Evolutionary conservation across 2,797 vertebrate genomes (phyloP).

Genomic region (Margarornis squamiger): DNA sequence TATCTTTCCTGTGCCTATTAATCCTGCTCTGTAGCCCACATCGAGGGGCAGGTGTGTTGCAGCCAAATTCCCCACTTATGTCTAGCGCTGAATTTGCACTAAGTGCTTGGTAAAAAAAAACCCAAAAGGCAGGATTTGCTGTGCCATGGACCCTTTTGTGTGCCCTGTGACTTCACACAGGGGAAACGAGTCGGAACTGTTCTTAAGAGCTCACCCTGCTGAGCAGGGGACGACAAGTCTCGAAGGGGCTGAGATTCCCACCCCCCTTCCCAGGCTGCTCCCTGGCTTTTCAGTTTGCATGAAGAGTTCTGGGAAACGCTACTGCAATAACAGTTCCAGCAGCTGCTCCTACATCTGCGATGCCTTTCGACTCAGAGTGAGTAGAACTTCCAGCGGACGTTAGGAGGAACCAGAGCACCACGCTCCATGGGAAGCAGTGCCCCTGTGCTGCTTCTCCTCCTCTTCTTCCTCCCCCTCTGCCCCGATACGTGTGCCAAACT

Average conservation of each 20-base stretch:
- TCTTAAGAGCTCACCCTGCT: neutral
- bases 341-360: neutral
- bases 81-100: neutral
- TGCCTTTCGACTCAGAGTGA: accelerated
- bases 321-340: neutral
- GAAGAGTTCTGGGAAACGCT: neutral
- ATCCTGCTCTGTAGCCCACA: constrained; percentile 13
- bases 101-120: neutral
- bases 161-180: neutral
- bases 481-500: neutral
- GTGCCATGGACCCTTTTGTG: neutral
- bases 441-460: neutral
- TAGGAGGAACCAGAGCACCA: constrained; percentile 60
- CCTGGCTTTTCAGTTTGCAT: neutral
- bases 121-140: neutral
- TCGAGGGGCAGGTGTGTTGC: neutral
- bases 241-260: neutral
- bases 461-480: neutral
- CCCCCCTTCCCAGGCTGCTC: neutral
- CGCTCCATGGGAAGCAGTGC: neutral
- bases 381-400: neutral
- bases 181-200: neutral
- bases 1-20: neutral
- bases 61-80: neutral
- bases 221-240: neutral